Evolutionary conservation across 2,797 vertebrate species (phyloP).

Genomic region (Enteromius trimaculatus): DNA sequence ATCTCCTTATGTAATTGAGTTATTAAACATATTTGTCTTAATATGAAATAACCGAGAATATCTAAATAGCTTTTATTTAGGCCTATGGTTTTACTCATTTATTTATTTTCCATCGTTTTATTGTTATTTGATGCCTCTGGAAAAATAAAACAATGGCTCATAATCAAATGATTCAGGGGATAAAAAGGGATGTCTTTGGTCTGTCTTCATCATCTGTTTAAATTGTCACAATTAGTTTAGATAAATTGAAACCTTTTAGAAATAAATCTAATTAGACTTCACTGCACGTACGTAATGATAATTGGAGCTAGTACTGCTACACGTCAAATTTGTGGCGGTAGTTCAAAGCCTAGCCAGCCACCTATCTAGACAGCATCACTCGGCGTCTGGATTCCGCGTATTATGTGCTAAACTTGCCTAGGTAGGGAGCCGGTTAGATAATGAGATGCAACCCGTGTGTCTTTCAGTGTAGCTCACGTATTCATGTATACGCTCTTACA

Average conservation of each 20-base stretch:
- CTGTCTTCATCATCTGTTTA: not conserved
- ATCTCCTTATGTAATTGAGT: not conserved
- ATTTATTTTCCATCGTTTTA: not conserved
- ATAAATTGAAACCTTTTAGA: not conserved
- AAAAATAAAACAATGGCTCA: not conserved
- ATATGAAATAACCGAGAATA: not conserved
- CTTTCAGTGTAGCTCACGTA: not conserved
- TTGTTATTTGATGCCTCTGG: not conserved
- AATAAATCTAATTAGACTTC: not conserved
- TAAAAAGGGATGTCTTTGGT: not conserved
- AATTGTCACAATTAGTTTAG: not conserved
- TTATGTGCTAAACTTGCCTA: no score
- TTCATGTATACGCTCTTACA: not conserved
- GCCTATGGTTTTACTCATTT: not conserved
- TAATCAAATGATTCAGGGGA: not conserved
- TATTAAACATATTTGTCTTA: not conserved
- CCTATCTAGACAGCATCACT: constrained; percentile 4
- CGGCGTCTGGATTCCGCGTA: not conserved
- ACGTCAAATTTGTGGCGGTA: not conserved
- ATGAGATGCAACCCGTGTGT: not conserved
- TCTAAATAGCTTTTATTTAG: not conserved
- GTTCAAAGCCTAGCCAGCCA: not conserved
- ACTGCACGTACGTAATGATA: not conserved
- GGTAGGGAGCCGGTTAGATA: not conserved
- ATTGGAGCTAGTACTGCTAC: not conserved